Base-by-base conservation (phyloP, 1,140 invertebrate genomes). In the Stegodyphus mimosarum region DNA sequence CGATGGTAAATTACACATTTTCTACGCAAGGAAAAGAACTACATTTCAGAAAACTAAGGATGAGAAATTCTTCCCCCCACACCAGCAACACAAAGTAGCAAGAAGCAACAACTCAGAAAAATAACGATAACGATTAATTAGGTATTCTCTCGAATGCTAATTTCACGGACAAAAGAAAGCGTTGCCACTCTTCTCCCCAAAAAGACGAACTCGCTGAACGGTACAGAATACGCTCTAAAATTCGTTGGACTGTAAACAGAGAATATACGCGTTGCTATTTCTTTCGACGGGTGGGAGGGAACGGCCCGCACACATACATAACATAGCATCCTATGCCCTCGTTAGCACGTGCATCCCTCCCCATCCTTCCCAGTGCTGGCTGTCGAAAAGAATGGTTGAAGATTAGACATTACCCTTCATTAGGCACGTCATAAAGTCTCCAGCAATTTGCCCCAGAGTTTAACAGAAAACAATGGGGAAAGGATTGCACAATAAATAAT, bases 401-500 rank as follows among this genome's bases (percentile, higher is more conserved):
- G 70, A 73, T 83, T 66, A 71, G 60, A 33, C 49, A 48, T 63
- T 55, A 63, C 60, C 79, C 70, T 83, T 83, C 79, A 83, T 83
- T 83, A 83, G 60, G 48, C 71, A 33, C 79, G 79, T 83, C 79
- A 83, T 52, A 66, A 83, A 83, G 79, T 83, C 79, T 18, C 71
- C 79, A 66, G 74, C 48, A 50, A 64, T 76, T 76, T 76, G 48
- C 63, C 64, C 49, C 66, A 69, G 77, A 79, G 77, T 79, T 79
- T 79, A 79, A 33, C 52, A 13, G 49, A 71, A 79, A 79, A 79
- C 77, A 79, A 79, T 70, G 51, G 66, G n/a, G 49, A 49, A 69
- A 13, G 77, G 17, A 15, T 48, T 15, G 49, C 49, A 52, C 53
- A 81, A 81, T 81, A 81, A 83, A 72, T 63, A 72, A 83, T 72